phyloP scores from a whole-genome alignment of 2,797 vertebrate species.

The Sebastiscus tertius region DNA sequence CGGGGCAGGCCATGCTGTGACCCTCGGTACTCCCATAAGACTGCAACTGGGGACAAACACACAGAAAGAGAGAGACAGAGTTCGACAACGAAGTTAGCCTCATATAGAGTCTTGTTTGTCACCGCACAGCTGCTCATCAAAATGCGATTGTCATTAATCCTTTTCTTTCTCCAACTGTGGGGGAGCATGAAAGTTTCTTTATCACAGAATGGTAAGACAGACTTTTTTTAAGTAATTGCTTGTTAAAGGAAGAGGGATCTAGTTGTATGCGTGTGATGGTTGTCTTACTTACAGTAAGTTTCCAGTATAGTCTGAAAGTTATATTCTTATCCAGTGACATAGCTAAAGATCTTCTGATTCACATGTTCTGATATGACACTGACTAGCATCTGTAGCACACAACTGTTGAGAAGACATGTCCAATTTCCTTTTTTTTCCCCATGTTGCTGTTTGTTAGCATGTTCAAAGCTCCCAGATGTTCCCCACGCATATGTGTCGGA shows the following conservation, averaged over 20 bases:
- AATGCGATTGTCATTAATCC: conserved; percentile 25
- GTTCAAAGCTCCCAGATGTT: conserved; percentile 41
- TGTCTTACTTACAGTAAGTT: not conserved
- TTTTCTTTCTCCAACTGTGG: conserved; percentile 50
- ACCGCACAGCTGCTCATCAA: not conserved
- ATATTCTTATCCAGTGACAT: not conserved
- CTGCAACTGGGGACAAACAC: not conserved
- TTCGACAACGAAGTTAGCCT: not conserved
- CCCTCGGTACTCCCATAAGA: not conserved
- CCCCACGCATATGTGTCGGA: conserved; percentile 33
- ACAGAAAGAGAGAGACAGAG: not conserved
- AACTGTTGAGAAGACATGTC: not conserved
- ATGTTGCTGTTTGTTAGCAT: conserved; percentile 44
- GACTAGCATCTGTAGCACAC: not conserved
- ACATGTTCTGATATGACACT: not conserved
- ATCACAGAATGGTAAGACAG: conserved; percentile 35
- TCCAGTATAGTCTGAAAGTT: not conserved
- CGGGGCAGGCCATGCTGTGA: not conserved
- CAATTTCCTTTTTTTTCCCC: not conserved
- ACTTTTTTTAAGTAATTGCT: not conserved
- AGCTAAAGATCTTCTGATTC: not conserved
- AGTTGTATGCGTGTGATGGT: not conserved
- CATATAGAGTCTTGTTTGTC: not conserved
- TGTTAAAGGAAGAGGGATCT: not conserved
- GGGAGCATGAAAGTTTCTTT: not conserved